These are phyloP conservation scores for Coenonympha arcania DNA, from an alignment of 2,888 invertebrate genomes.

Conservation along the genomic window DNA sequence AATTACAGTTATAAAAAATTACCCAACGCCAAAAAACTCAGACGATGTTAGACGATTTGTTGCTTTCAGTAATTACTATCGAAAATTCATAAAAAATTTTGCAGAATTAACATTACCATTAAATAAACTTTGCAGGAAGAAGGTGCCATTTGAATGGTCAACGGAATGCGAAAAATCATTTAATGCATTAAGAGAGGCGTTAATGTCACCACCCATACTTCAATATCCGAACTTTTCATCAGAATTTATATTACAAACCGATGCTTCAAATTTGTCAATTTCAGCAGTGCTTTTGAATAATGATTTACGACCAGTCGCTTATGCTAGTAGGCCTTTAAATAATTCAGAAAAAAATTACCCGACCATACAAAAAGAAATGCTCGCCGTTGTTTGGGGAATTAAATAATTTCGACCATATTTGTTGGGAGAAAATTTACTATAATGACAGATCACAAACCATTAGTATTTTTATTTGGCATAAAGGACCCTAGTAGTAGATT, in stretches of 20 bases:
- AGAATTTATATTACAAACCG: conserved; percentile 21
- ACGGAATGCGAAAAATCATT: no score
- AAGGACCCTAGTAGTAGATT: conserved; percentile 24
- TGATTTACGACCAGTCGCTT: conserved; percentile 22
- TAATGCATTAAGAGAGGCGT: no score
- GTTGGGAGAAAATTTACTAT: conserved; percentile 21
- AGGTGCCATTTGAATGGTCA: conserved; percentile 21
- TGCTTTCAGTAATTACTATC: conserved; percentile 21
- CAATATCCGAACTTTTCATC: conserved; percentile 22
- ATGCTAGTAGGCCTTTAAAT: conserved; percentile 24
- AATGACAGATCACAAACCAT: conserved; percentile 24
- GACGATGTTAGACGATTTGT: no score
- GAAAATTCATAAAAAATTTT: conserved; percentile 22
- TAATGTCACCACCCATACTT: no score
- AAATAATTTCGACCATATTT: conserved; percentile 26
- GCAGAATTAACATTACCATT: conserved; percentile 21
- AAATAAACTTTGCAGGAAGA: conserved; percentile 25
- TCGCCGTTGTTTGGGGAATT: conserved; percentile 24
- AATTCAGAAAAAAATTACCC: conserved; percentile 24
- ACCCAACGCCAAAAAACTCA: conserved; percentile 23
- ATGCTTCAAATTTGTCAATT: conserved; percentile 21
- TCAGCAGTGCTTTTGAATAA: conserved; percentile 22
- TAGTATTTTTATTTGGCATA: conserved; percentile 22
- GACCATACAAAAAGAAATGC: conserved; percentile 22
- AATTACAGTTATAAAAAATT: conserved; percentile 19